These are phyloP conservation scores for Sebastes reedi DNA, from an alignment of 2,797 vertebrate genomes.

Conservation along the genomic window DNA sequence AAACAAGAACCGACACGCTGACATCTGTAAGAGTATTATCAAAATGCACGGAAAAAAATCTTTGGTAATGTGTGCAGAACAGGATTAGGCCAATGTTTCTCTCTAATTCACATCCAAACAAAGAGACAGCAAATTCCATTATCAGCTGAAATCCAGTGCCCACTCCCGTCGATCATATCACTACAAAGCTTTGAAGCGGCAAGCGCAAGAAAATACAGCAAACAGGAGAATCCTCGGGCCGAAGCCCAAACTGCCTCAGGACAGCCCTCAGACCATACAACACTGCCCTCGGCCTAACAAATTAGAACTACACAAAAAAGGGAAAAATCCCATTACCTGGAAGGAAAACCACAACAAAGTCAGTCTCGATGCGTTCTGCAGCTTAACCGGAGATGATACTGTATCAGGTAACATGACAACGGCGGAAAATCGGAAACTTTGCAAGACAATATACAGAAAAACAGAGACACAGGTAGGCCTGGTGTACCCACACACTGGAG, in stretches of 20 bases:
- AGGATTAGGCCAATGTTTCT: not conserved
- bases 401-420: constrained; percentile 27
- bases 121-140: constrained; percentile 1
- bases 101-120: constrained; percentile 24
- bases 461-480: not conserved
- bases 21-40: constrained; percentile 1
- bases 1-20: not conserved
- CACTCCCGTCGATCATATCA: not conserved
- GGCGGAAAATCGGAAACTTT: constrained; percentile 26
- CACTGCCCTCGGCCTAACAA: constrained; percentile 53
- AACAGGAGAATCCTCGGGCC: constrained; percentile 35
- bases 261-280: constrained; percentile 57
- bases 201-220: constrained; percentile 14
- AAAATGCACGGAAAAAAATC: not conserved
- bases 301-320: constrained; percentile 46
- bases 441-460: constrained; percentile 1
- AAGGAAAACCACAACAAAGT: constrained; percentile 33
- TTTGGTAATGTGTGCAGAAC: not conserved
- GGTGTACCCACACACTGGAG: not conserved
- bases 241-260: constrained; percentile 54
- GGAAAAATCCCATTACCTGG: constrained; percentile 21
- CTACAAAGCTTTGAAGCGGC: constrained; percentile 21
- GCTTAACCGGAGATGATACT: constrained; percentile 30
- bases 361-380: not conserved
- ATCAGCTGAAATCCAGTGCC: constrained; percentile 12